Evolutionary conservation across 2,113 vertebrate genomes (phyloP), one percentile per base, ranked within the genome.

Genomic region (Cinclus mexicanus): DNA sequence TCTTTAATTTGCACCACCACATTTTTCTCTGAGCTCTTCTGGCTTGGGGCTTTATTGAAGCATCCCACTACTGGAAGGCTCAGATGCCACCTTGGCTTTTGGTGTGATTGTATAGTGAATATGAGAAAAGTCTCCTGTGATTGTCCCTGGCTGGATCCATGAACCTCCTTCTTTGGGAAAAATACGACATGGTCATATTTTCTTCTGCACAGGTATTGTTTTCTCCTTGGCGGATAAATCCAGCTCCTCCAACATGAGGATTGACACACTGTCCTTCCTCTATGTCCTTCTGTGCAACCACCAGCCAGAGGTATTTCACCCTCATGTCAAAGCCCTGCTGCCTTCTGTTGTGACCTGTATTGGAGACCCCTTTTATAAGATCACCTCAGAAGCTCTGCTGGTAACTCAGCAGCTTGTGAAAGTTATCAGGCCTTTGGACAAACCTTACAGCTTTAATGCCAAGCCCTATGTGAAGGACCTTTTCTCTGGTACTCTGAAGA

Each of bases 231-330:
- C 96, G 1, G 99, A 99, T 93, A 99, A 98, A 74, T 98, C 98
- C 72, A 98, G 98, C 95, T 99, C 98, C 85, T 99, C 99, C 95
- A 99, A 98, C 87, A 99, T 99, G 98, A 98, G 98, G 90, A 99
- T 99, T 3, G 99, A 99, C 12, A 97, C 99, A 0, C 97, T 99
- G 41, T 98, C 98, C 61, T 99, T 99, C 96, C 97, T 99, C 69
- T 97, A 99, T 0, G 98, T 99, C 42, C 97, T 99, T 17, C 98
- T 99, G 68, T 98, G 98, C 93, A 99, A 98, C 18, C 99, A 99
- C 83, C 98, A 98, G 20, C 98, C 98, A 0, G 98, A 98, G 61
- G 98, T 98, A 42, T 99, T 99, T 97, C 98, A 99, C 70, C 97
- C 98, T 13, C 98, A 99, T 93, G 97, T 99, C 90, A 98, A 98